phyloP scores from a whole-genome alignment of 2,888 invertebrate genomes.

The Netelia virgata region DNA sequence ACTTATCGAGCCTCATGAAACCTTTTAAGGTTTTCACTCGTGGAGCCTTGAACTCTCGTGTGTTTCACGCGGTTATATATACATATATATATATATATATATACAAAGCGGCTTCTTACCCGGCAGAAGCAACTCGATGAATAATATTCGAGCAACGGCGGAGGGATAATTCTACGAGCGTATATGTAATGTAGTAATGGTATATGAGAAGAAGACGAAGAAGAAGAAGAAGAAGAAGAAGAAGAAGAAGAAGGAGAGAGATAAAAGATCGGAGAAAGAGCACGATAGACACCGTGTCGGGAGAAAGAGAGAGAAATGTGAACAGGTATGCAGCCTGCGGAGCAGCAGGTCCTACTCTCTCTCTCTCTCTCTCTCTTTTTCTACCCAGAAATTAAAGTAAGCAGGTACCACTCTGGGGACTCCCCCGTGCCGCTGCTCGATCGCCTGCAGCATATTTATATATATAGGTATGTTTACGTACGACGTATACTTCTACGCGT shows the following conservation, averaged over 20 bases:
- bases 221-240: constrained; percentile 25
- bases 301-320: constrained; percentile 52
- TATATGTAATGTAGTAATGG: constrained; percentile 31
- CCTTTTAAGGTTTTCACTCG: constrained; percentile 33
- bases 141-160: constrained; percentile 63
- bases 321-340: constrained; percentile 67
- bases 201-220: constrained; percentile 15
- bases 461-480: not conserved
- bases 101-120: constrained; percentile 34
- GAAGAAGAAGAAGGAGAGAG: constrained; percentile 5
- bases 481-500: not conserved
- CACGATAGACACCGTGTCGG: constrained; percentile 32
- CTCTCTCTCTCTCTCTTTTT: constrained; percentile 40
- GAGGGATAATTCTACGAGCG: constrained; percentile 58
- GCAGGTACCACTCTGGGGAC: constrained; percentile 80
- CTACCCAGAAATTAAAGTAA: constrained; percentile 82
- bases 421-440: constrained; percentile 58
- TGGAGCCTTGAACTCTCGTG: constrained; percentile 46
- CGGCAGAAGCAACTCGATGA: constrained; percentile 55
- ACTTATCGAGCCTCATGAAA: not conserved
- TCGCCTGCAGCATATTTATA: constrained; percentile 47
- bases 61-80: constrained; percentile 6
- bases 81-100: not conserved
- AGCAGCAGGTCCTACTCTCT: constrained; percentile 67
- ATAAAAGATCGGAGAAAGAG: constrained; percentile 27